Conservation (phyloP, 2,113 vertebrate species). For the Saguinus midas region DNA sequence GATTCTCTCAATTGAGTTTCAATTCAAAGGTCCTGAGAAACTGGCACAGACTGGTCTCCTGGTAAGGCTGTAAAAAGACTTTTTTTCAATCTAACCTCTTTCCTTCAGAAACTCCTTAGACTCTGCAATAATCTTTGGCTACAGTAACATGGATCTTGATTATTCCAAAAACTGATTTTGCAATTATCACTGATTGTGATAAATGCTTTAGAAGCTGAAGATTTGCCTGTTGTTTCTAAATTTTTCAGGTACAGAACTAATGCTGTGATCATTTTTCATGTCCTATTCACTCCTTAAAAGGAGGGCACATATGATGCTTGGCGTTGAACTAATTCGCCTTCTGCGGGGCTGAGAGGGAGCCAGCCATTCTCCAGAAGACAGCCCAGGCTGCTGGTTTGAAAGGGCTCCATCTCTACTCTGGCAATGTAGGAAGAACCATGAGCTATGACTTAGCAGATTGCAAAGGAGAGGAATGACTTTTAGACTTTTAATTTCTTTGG, state of each 20-base stretch:
- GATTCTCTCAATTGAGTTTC: not conserved
- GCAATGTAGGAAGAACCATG: not conserved
- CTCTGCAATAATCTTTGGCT: not conserved
- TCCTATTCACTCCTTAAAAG: not conserved
- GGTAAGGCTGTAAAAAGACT: not conserved
- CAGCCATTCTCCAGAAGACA: not conserved
- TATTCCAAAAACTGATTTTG: not conserved
- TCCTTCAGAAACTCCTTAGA: not conserved
- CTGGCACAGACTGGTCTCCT: not conserved
- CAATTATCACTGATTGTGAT: not conserved
- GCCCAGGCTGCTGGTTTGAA: not conserved
- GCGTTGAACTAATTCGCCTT: not conserved
- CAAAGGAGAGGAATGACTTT: not conserved
- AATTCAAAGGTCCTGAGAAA: not conserved
- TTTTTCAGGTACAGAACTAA: not conserved
- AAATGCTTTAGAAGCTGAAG: not conserved
- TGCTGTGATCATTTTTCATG: not conserved
- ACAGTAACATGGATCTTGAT: not conserved
- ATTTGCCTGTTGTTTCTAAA: not conserved
- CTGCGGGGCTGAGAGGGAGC: not conserved
- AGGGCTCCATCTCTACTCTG: not conserved
- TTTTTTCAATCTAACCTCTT: not conserved
- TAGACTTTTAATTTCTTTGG: slow-evolving; percentile 1
- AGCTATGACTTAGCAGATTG: not conserved
- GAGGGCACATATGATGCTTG: not conserved